Evolutionary conservation across 2,113 vertebrate species (phyloP).

Genomic region (Verasper variegatus): DNA sequence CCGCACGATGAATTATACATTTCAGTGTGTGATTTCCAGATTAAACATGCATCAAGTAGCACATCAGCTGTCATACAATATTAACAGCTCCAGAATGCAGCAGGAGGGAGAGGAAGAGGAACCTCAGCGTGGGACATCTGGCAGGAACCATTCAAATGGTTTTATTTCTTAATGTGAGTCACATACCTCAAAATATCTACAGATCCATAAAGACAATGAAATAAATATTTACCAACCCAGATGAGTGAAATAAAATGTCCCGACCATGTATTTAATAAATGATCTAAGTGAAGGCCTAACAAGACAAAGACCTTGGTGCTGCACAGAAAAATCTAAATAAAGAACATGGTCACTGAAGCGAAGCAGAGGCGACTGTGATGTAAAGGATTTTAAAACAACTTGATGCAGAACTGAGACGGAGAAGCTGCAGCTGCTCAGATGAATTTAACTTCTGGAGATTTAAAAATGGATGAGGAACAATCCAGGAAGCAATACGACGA

Average conservation of each 20-base stretch:
- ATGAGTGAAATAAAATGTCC: not conserved
- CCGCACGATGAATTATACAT: conserved; percentile 74
- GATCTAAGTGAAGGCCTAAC: no score
- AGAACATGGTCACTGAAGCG: no score
- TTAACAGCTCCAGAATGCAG: conserved; percentile 54
- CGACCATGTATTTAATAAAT: no score
- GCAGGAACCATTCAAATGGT: not conserved
- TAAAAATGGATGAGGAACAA: not conserved
- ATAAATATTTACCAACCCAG: not conserved
- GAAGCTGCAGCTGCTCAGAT: not conserved
- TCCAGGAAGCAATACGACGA: no score
- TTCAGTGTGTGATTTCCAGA: conserved; percentile 31
- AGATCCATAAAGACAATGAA: no score
- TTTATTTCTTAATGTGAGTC: not conserved
- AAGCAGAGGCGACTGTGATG: no score
- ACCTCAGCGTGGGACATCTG: conserved; percentile 6
- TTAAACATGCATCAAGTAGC: conserved; percentile 53
- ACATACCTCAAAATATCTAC: not conserved
- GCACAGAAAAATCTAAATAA: no score
- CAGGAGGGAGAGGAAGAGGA: not conserved
- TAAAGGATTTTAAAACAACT: no score
- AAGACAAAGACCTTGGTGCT: no score
- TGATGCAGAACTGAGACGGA: not conserved
- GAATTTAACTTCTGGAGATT: not conserved
- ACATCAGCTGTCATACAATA: conserved; percentile 72